These are phyloP conservation scores for Nineta flava DNA, from an alignment of 2,888 invertebrate genomes.

Conservation along the genomic window DNA sequence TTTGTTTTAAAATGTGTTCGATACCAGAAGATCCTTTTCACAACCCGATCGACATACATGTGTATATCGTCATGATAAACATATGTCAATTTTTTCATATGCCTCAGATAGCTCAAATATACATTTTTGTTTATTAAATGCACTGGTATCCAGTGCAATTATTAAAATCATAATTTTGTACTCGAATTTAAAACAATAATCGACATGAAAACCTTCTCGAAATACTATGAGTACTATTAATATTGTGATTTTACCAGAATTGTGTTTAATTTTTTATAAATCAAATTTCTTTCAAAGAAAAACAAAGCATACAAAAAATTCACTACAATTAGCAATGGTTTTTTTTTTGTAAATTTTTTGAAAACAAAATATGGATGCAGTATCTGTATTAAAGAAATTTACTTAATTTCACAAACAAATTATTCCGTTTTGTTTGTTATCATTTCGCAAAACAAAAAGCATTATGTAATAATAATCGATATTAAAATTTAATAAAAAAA, in stretches of 20 bases:
- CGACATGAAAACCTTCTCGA: not conserved
- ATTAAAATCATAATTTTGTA: not conserved
- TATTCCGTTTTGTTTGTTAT: too few species aligned
- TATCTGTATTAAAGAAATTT: not conserved
- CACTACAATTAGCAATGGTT: not conserved
- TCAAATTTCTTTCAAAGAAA: too few species aligned
- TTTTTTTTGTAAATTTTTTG: not conserved
- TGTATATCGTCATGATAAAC: too few species aligned
- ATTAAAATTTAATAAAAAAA: not conserved
- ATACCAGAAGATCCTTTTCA: not conserved
- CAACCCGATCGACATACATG: too few species aligned
- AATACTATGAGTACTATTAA: too few species aligned
- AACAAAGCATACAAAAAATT: too few species aligned
- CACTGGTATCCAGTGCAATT: not conserved
- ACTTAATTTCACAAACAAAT: not conserved
- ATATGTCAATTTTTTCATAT: not conserved
- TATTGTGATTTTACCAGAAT: too few species aligned
- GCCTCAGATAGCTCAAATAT: not conserved
- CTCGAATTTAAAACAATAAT: not conserved
- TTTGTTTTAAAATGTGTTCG: not conserved
- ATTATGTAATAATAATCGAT: too few species aligned
- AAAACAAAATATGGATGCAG: not conserved
- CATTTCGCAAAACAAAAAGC: too few species aligned
- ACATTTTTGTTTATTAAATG: not conserved
- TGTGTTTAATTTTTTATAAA: too few species aligned